Base-by-base conservation (phyloP, 2,888 invertebrate species). In the Watsonalla cultraria region DNA sequence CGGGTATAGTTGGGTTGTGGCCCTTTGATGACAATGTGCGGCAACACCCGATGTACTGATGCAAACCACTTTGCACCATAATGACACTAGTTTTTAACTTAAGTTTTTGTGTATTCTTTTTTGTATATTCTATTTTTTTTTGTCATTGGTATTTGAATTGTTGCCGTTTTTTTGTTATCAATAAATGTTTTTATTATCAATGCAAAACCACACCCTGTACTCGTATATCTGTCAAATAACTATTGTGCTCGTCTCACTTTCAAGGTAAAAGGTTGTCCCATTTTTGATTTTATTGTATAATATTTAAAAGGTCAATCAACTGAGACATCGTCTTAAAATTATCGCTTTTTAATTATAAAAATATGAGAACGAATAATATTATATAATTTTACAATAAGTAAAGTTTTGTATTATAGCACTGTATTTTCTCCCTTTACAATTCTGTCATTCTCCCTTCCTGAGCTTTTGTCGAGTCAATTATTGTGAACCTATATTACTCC, bases 381-480 rank as follows among this genome's bases (percentile, higher is more conserved):
- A 9, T 33, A 42, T 42, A 46, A 46, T 46, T 46, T 46, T 8
- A 33, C 9, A 24, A 24, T 24, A 24, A 24, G 24, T 2, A 1
- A 37, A 5, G 37, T 7, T 37, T 7, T 37, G 8, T 37, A 37
- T 37, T 37, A 1, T 47, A 35, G 7, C 8, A 6, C 13, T 5
- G 15, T 14, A 15, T 37, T n/a, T 37, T 37, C 8, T 9, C 54
- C 51, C 46, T 53, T 51, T 60, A 54, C 60, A 62, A 59, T 57
- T 53, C 49, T 59, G 60, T 58, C 60, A 64, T 58, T 60, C 56
- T 72, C 78, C 74, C 66, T 72, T 77, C 74, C 75, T 70, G 84
- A 84, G 84, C 84, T 84, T 84, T 68, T 76, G 62, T 66, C 14
- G 63, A 60, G 84, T 84, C 84, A 84, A 84, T 84, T 85, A 83